Base-by-base conservation (phyloP, 2,888 invertebrate species). In the Drosophila nr. perissopoda region DNA sequence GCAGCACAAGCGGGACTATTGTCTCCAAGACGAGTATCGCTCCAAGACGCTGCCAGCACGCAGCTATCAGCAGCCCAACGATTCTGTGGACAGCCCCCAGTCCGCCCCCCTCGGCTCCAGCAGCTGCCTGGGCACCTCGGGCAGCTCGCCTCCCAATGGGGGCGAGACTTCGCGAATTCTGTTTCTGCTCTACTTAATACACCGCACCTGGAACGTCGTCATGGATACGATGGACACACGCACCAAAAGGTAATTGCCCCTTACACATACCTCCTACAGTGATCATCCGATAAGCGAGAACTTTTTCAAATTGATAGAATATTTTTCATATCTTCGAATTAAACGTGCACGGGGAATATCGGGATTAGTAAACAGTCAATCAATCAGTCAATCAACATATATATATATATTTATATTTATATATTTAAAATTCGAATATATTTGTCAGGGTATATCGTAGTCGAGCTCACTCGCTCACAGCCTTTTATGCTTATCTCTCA, bases 181-280 rank as follows among this genome's bases (percentile, higher is more conserved):
- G 61, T 96, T 95, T 89, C 93, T 96, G 73, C 93, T 96, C 80
- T 95, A 96, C 91, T 93, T 96, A 69, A 95, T 96, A 83, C 95
- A 96, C 84, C 95, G 96, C 76, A 96, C 96, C 18, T 96, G 96
- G 96, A 95, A 95, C 87, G 94, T 95, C 18, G 94, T 96, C 4
- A 94, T 95, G 53, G 95, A 95, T 71, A 94, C 95, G 79, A 94
- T 95, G 67, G 95, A 95, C 88, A 92, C 94, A 1, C 94, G 90
- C 94, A 89, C 91, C 71, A 92, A 95, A 93, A 91, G 94, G 94
- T 82, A 93, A 94, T 65, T 62, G 38, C 42, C 36, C 11, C n/a
- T 29, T 29, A 31, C 64, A 10, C 16, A 7, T 54, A 29, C n/a
- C 18, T 29, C 18, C 11, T n/a, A 51, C 29, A 51, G 51, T 51